Evolutionary conservation across 2,797 vertebrate genomes (phyloP), one percentile per base, ranked within the genome.

Genomic region (Intellagama lesueurii): DNA sequence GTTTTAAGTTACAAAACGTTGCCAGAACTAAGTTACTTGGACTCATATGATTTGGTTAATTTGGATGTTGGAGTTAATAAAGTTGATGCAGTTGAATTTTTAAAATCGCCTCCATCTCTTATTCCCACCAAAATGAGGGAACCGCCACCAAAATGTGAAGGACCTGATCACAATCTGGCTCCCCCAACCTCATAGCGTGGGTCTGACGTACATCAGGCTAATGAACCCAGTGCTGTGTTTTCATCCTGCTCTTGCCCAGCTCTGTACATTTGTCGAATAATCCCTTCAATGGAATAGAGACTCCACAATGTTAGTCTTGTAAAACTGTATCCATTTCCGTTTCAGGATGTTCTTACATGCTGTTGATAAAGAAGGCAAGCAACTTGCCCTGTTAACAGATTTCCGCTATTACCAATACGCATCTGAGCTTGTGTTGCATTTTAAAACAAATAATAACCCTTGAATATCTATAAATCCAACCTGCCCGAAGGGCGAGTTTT

Each of bases 391-490:
- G 26, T 80, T 49, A 81, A 28, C 40, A 81, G 72, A 66, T 75
- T 56, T 81, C 24, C 11, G 30, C 47, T 28, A 22, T 68, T 89
- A 16, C 7, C 75, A 75, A 35, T 81, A 68, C 5, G 70, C 24
- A 17, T 81, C 24, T 17, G 40, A 86, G 19, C 40, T 76, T 40
- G 40, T 68, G 40, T 81, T 73, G 68, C 35, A 12, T 9, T 88
- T 81, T 68, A 81, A 35, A 49, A 86, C 44, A 86, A 66, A 81
- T 35, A 75, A 81, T 76, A 75, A 56, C 52, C n/a, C 6, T 19
- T 30, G 47, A 81, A 76, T 86, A 79, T 75, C 56, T 68, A 75
- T 86, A 73, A 86, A 81, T 68, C 78, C 30, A 76, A 66, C 24
- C 40, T 81, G 78, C 22, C 56, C 52, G 40, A 81, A 81, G 44